Evolutionary conservation across 1,140 invertebrate genomes (phyloP).

Genomic region (Lepidurus packardi): DNA sequence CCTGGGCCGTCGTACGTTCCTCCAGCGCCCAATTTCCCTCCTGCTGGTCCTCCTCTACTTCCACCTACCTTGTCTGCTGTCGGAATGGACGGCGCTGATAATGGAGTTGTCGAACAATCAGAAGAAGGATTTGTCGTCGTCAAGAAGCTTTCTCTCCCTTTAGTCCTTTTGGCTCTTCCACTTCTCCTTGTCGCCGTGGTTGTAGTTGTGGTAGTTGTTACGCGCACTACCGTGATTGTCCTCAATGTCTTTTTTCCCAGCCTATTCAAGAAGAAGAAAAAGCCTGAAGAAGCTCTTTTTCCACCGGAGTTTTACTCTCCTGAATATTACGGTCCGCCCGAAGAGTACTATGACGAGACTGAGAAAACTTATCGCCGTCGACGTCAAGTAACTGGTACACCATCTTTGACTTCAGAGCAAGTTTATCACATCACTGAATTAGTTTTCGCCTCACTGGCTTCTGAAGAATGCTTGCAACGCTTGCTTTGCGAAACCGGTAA

Average conservation of each 20-base stretch:
- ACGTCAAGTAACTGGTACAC: conserved; percentile 17
- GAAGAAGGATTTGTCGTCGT: neutral
- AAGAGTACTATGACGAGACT: neutral
- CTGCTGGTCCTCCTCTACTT: neutral
- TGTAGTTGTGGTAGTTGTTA: neutral
- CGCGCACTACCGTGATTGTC: neutral
- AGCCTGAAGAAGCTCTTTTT: neutral
- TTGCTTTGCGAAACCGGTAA: conserved; percentile 29
- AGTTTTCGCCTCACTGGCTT: conserved; percentile 26
- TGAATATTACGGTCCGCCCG: neutral
- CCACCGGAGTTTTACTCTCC: neutral
- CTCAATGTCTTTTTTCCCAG: neutral
- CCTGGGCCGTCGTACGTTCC: neutral
- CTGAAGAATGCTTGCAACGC: conserved; percentile 31
- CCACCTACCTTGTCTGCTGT: neutral
- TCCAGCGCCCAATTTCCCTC: neutral
- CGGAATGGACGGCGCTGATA: neutral
- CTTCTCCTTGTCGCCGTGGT: neutral
- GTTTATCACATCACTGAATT: conserved; percentile 8
- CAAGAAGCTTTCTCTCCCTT: neutral
- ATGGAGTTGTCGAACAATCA: neutral
- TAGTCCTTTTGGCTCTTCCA: neutral
- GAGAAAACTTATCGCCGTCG: neutral
- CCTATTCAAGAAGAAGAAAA: neutral
- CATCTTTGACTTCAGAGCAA: conserved; percentile 2